These are phyloP conservation scores for Tragulus kanchil DNA, from an alignment of 2,113 vertebrate genomes.

Conservation along the genomic window DNA sequence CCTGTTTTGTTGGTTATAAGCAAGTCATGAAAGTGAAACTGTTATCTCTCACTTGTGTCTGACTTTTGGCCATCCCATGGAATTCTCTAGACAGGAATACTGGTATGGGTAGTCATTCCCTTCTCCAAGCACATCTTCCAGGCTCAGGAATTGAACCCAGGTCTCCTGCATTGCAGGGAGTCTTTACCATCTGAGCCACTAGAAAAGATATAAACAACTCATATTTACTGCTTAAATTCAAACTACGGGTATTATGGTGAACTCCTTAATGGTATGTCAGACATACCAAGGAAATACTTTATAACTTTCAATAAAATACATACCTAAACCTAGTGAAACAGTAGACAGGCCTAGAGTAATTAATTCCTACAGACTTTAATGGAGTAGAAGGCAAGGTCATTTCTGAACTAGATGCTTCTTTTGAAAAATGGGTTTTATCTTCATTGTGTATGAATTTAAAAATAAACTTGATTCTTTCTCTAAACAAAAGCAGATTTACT, in stretches of 20 bases:
- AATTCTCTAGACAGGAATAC: no score
- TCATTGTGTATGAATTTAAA: neutral
- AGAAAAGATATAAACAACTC: no score
- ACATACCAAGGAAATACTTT: neutral
- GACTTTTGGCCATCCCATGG: no score
- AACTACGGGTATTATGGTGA: neutral
- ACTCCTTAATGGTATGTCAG: neutral
- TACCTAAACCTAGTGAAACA: neutral
- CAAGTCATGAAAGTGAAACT: neutral
- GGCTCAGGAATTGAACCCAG: no score
- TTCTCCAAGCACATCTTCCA: no score
- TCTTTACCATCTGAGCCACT: no score
- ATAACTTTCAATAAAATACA: neutral
- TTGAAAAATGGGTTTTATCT: neutral
- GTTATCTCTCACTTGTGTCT: no score
- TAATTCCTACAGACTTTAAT: neutral
- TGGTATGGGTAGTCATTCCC: no score
- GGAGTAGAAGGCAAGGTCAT: neutral
- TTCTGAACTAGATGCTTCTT: neutral
- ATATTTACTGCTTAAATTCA: neutral
- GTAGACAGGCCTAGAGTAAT: neutral
- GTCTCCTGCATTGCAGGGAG: no score
- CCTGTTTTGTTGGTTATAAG: neutral
- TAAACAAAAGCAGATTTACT: slow-evolving; percentile 12
- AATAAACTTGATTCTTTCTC: slow-evolving; percentile 5